phyloP scores from a whole-genome alignment of 2,113 vertebrate genomes.

The Anseranas semipalmata region DNA sequence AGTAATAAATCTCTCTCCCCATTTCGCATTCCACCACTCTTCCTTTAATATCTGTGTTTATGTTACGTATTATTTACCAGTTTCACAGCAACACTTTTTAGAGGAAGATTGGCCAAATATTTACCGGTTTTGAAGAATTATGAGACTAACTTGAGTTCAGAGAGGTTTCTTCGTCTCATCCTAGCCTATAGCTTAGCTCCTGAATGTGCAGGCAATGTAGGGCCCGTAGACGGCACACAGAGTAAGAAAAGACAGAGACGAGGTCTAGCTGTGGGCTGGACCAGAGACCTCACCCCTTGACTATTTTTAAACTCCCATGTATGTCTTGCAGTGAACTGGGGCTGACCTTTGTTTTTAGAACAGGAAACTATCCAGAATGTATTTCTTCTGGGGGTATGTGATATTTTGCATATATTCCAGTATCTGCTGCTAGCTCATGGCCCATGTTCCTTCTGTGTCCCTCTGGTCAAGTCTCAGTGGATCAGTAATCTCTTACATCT shows the following conservation, averaged over 20 bases:
- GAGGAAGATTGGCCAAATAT: not conserved
- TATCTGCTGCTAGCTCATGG: not conserved
- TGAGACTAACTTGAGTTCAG: not conserved
- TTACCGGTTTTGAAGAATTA: not conserved
- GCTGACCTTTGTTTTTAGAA: constrained; percentile 14
- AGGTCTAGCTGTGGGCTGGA: not conserved
- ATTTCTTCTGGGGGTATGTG: not conserved
- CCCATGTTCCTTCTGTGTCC: not conserved
- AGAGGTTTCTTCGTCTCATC: not conserved
- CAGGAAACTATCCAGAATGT: constrained; percentile 7
- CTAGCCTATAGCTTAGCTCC: not conserved
- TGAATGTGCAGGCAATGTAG: not conserved
- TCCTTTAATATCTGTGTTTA: not conserved
- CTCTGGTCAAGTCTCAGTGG: not conserved
- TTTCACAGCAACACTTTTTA: not conserved
- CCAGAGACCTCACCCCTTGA: not conserved
- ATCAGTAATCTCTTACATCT: constrained; percentile 15
- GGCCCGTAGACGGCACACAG: not conserved
- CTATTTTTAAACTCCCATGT: not conserved
- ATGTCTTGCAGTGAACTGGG: not conserved
- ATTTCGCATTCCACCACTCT: not conserved
- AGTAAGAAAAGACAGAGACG: not conserved
- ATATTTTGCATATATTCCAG: not conserved
- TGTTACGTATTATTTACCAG: not conserved
- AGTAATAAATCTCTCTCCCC: not conserved